phyloP scores from a whole-genome alignment of 2,113 vertebrate species.

The Formicarius rufipectus region DNA sequence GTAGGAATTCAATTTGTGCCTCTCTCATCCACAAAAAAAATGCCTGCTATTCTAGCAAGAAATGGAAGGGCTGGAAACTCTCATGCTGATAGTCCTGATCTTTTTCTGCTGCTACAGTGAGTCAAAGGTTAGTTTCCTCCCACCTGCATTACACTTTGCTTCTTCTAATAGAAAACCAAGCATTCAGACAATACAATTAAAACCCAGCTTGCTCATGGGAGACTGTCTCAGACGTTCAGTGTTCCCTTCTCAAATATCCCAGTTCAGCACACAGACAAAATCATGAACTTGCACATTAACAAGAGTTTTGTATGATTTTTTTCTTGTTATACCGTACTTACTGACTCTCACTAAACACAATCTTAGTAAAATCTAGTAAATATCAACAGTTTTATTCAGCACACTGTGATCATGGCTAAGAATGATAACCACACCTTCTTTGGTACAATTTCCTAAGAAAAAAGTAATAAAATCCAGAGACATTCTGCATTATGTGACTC shows the following conservation, averaged over 20 bases:
- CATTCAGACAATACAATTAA: conserved; percentile 25
- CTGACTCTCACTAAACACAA: not conserved
- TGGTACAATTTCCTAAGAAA: not conserved
- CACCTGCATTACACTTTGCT: conserved; percentile 28
- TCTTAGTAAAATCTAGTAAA: not conserved
- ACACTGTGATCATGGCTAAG: not conserved
- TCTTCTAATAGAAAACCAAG: conserved; percentile 12
- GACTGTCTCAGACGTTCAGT: not conserved
- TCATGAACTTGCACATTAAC: not conserved
- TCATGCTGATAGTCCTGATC: conserved; percentile 17
- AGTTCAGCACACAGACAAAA: not conserved
- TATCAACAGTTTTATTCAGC: not conserved
- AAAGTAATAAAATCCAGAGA: not conserved
- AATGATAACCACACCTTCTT: not conserved
- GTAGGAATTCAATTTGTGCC: conserved; percentile 23
- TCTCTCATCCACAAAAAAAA: conserved; percentile 42
- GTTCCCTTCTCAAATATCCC: conserved; percentile 15
- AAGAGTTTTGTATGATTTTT: not conserved
- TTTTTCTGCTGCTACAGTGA: conserved; percentile 18
- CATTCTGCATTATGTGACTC: not conserved
- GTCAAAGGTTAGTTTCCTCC: conserved; percentile 56
- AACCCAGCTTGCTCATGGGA: conserved; percentile 22
- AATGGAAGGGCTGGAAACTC: conserved; percentile 53
- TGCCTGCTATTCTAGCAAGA: conserved; percentile 1
- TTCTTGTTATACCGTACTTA: not conserved